A percentile compares a stretch with the other conserved stretches of the same genome.
phyloP scores from a whole-genome alignment of 2,797 vertebrate species.

The Ibycter americanus region DNA sequence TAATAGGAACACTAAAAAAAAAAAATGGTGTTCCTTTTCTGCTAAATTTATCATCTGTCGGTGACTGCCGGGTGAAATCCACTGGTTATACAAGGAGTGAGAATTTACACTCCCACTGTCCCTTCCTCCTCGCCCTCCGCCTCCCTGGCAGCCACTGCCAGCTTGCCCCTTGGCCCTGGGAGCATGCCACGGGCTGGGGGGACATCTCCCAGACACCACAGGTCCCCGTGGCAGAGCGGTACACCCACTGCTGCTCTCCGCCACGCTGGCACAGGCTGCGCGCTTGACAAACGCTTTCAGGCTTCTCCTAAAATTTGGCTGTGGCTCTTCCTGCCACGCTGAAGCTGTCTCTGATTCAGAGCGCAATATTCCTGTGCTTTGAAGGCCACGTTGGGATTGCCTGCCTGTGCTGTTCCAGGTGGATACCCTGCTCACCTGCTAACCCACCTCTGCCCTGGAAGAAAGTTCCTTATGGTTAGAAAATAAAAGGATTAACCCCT shows the following conservation, averaged over 20 bases:
- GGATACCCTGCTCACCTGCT: neutral
- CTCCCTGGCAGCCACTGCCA: neutral
- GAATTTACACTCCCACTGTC: neutral
- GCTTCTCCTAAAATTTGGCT: neutral
- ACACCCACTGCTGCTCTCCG: accelerated
- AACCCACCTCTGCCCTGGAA: neutral
- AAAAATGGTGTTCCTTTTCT: neutral
- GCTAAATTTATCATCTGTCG: neutral
- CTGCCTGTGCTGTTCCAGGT: neutral
- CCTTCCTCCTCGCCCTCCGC: neutral
- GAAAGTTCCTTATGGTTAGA: neutral
- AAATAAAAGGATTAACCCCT: neutral
- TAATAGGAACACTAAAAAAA: neutral
- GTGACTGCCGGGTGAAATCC: neutral
- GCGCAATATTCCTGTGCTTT: neutral
- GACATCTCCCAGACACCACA: neutral
- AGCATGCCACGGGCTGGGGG: neutral
- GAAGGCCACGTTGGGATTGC: neutral
- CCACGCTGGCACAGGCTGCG: neutral
- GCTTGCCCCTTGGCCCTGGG: neutral
- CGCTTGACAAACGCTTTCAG: neutral
- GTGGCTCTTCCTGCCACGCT: neutral
- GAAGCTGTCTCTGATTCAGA: neutral
- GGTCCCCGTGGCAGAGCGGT: neutral
- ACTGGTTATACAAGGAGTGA: neutral